Conservation (phyloP, 1,140 invertebrate genomes). For the Druon quercuslanigerum region DNA sequence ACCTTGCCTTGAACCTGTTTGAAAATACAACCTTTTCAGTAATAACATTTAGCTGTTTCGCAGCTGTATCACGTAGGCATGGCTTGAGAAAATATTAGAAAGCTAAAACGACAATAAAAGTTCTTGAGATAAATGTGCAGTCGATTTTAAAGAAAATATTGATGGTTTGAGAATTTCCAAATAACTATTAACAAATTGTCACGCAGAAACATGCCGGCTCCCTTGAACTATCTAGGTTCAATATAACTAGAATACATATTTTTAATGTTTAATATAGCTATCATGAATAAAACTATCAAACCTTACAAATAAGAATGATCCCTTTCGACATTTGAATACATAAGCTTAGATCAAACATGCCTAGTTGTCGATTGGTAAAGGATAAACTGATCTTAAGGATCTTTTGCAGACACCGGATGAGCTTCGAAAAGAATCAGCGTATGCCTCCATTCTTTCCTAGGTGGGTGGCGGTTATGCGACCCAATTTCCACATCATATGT, state of each 20-base stretch:
- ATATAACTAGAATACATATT: background rate
- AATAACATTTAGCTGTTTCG: no score
- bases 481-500: slow-evolving; percentile 59
- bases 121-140: background rate
- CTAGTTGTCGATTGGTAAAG: slow-evolving; percentile 38
- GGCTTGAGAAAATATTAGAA: no score
- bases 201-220: background rate
- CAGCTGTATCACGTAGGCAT: no score
- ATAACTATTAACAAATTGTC: no score
- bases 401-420: slow-evolving; percentile 43
- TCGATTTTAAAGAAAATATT: no score
- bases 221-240: background rate
- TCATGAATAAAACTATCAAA: background rate
- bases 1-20: no score
- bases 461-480: no score
- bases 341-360: background rate
- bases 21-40: no score
- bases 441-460: slow-evolving; percentile 45
- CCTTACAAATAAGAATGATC: background rate
- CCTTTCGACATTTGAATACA: background rate
- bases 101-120: no score
- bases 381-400: slow-evolving; percentile 43
- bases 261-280: background rate
- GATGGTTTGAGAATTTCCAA: no score
- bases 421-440: slow-evolving; percentile 43